These are phyloP conservation scores for Archaeoteleia sp. DNA, from an alignment of 2,888 invertebrate species.

Conservation along the genomic window DNA sequence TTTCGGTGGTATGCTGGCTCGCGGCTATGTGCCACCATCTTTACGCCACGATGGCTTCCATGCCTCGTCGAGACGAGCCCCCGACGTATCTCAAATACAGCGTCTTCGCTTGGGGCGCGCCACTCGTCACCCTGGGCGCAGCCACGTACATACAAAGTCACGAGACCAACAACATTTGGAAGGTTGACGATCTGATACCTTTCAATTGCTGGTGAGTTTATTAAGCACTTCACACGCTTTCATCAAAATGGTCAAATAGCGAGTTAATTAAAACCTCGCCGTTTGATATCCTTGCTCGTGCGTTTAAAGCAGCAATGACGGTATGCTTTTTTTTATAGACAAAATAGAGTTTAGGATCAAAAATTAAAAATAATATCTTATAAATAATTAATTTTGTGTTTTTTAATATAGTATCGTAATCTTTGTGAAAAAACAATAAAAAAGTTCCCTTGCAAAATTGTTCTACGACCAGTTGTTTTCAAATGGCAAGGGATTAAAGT, in stretches of 20 bases:
- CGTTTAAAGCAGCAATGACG: too few relatives aligned
- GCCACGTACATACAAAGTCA: conserved; percentile 77
- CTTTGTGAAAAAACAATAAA: too few relatives aligned
- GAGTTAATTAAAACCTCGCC: not conserved
- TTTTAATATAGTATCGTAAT: too few relatives aligned
- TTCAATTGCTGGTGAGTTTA: conserved; percentile 77
- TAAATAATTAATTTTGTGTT: too few relatives aligned
- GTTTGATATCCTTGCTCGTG: too few relatives aligned
- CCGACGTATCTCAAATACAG: conserved; percentile 77
- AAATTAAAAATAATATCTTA: too few relatives aligned
- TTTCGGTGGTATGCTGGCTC: conserved; percentile 82
- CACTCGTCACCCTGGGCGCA: conserved; percentile 77
- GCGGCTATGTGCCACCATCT: conserved; percentile 81
- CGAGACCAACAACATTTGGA: conserved; percentile 75
- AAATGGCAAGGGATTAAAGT: too few relatives aligned
- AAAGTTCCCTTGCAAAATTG: too few relatives aligned
- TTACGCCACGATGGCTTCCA: conserved; percentile 75
- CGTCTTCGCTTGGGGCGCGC: conserved; percentile 81
- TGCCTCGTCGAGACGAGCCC: conserved; percentile 70
- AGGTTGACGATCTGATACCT: conserved; percentile 75
- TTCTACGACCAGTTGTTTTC: too few relatives aligned
- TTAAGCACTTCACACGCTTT: not conserved
- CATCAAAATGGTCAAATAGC: not conserved
- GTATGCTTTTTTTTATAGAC: too few relatives aligned
- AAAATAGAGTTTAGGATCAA: too few relatives aligned